A percentile compares a stretch with the other conserved stretches of the same genome.
phyloP scores from a whole-genome alignment of 2,888 invertebrate genomes.

The Ormyrus pomaceus region DNA sequence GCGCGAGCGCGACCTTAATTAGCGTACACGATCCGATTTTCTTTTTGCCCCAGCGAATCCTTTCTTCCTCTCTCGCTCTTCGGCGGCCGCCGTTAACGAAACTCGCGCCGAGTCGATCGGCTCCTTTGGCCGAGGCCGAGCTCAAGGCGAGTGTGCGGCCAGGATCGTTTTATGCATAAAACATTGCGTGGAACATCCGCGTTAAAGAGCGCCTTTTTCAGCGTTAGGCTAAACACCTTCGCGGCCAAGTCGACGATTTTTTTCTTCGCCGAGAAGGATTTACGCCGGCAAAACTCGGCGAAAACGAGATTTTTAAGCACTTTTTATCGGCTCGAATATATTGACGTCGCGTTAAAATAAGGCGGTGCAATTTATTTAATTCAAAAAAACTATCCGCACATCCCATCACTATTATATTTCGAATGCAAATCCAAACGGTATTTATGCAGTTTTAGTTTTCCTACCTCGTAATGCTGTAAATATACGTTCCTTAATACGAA shows the following conservation, averaged over 20 bases:
- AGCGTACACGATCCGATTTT: constrained; percentile 66
- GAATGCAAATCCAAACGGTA: no score
- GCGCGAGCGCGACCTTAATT: constrained; percentile 70
- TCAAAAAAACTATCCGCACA: background rate
- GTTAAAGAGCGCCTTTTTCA: constrained; percentile 8
- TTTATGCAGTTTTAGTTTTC: no score
- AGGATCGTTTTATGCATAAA: constrained; percentile 54
- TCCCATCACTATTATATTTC: no score
- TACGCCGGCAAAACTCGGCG: no score
- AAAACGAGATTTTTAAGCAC: no score
- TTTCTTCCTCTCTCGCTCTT: background rate
- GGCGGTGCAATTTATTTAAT: background rate
- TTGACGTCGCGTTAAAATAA: no score
- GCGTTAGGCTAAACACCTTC: background rate
- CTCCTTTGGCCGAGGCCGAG: constrained; percentile 28
- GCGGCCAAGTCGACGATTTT: no score
- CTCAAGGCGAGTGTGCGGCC: background rate
- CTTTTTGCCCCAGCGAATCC: constrained; percentile 49
- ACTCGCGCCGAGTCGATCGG: constrained; percentile 29
- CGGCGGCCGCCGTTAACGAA: constrained; percentile 49
- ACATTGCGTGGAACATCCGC: constrained; percentile 53
- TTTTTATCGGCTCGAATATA: no score
- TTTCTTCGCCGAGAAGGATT: no score
- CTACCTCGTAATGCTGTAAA: no score
- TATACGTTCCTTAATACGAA: no score